A percentile compares a stretch with the other conserved stretches of the same genome.
These are phyloP conservation scores for Leptothorax acervorum DNA, from an alignment of 2,888 invertebrate genomes.

Conservation along the genomic window DNA sequence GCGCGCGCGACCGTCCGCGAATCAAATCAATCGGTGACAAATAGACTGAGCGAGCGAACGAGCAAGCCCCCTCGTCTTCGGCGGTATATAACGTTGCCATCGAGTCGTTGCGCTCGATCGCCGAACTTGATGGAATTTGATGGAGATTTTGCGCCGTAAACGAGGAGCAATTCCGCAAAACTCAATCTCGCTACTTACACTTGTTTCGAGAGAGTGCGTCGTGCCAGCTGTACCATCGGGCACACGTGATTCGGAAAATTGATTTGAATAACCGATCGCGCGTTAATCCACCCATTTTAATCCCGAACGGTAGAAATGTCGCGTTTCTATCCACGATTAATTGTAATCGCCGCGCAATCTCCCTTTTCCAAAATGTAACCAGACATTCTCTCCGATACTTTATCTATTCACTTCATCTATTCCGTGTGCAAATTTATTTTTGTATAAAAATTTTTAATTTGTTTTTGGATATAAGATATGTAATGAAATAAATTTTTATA, in stretches of 20 bases:
- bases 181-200: constrained; percentile 55
- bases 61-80: constrained; percentile 23
- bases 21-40: constrained; percentile 57
- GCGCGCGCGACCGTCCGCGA: constrained; percentile 40
- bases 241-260: constrained; percentile 41
- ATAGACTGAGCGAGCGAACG: constrained; percentile 36
- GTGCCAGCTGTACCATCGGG: constrained; percentile 16
- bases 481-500: background rate
- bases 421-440: background rate
- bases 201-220: constrained; percentile 41
- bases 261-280: constrained; percentile 40
- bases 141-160: constrained; percentile 21
- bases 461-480: background rate
- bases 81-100: constrained; percentile 32
- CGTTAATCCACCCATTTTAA: constrained; percentile 39
- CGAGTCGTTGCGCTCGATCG: constrained; percentile 25
- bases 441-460: constrained; percentile 8
- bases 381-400: background rate
- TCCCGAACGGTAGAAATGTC: constrained; percentile 1
- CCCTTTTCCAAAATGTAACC: background rate
- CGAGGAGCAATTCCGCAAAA: constrained; percentile 41
- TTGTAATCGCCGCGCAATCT: constrained; percentile 23
- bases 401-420: background rate
- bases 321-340: constrained; percentile 28
- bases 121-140: constrained; percentile 50